Base-by-base conservation (phyloP, 2,888 invertebrate species). In the Melieria omissa region DNA sequence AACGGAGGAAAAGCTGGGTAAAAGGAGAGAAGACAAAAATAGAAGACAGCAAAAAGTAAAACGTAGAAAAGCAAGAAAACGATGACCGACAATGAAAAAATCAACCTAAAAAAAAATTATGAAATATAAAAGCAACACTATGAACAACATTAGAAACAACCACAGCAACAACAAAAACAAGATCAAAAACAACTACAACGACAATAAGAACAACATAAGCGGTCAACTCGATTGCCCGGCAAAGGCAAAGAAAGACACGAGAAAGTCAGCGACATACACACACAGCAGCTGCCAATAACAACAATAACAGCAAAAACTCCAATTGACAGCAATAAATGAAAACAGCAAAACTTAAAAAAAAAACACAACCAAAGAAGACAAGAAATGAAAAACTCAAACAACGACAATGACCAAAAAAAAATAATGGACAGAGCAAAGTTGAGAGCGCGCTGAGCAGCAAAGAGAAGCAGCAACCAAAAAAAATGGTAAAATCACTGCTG, bases 151-250 rank as follows among this genome's bases (percentile, higher is more conserved):
- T 14, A 58, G 29, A 12, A 14, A 58, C 58, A 58, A 29, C 58
- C 5, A 29, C 0, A 58, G 2, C n/a, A 6, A 16, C n/a, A n/a
- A 16, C 44, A 10, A 12, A 45, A 14, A 16, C 62, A 14, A 16
- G 1, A 14, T 0, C 1, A 63, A 73, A 69, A 74, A 69, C 71
- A 70, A 72, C 73, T 72, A 69, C 52, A 61, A 8, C 60, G 29
- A 52, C 58, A 52, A 8, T 14, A 52, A 52, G 41, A 66, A 55
- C 58, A 58, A 66, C 45, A 14, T 42, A 42, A 55, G 52, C 52
- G 64, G 8, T 46, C 16, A 49, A 64, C 42, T 42, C 5, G 47
- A 54, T 58, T 41, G 41, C 58, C 41, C 16, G 60, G 46, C 1
- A 54, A 61, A 60, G 58, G 47, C 54, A 63, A 49, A 41, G n/a